phyloP scores from a whole-genome alignment of 2,888 invertebrate species.

The Anorthoa munda region DNA sequence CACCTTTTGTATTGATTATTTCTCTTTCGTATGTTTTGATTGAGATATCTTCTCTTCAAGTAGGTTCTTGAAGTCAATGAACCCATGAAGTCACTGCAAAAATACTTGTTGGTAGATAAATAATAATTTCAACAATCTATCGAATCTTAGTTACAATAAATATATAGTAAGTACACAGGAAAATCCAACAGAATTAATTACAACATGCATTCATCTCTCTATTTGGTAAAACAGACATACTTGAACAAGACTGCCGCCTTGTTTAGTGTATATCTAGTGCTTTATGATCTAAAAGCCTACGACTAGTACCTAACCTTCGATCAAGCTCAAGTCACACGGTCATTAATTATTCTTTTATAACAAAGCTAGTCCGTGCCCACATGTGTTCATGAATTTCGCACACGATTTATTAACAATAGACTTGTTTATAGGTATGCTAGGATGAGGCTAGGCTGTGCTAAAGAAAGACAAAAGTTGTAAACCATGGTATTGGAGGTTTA shows the following conservation, averaged over 20 bases:
- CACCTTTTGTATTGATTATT: too few species aligned
- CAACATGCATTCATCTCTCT: background rate
- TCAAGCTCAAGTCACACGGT: slow-evolving; percentile 42
- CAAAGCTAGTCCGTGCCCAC: slow-evolving; percentile 31
- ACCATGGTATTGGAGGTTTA: too few species aligned
- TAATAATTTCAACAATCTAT: background rate
- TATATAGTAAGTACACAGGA: background rate
- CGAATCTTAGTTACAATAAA: background rate
- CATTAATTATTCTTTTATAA: slow-evolving; percentile 56
- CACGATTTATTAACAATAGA: slow-evolving; percentile 59
- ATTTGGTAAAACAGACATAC: slow-evolving; percentile 1
- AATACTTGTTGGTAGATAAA: background rate
- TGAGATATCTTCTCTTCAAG: too few species aligned
- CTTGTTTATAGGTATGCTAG: background rate
- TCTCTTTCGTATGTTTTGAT: too few species aligned
- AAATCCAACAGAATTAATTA: background rate
- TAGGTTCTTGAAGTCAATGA: too few species aligned
- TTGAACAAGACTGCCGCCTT: background rate
- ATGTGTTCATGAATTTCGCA: slow-evolving; percentile 71
- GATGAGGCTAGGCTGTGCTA: background rate
- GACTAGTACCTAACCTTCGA: slow-evolving; percentile 49
- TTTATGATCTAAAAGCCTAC: slow-evolving; percentile 13
- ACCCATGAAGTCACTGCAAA: background rate
- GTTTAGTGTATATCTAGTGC: background rate
- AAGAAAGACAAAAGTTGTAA: too few species aligned